Evolutionary conservation across 2,797 vertebrate species (phyloP), one percentile per base, ranked within the genome.

Genomic region (Acrocephalus scirpaceus): DNA sequence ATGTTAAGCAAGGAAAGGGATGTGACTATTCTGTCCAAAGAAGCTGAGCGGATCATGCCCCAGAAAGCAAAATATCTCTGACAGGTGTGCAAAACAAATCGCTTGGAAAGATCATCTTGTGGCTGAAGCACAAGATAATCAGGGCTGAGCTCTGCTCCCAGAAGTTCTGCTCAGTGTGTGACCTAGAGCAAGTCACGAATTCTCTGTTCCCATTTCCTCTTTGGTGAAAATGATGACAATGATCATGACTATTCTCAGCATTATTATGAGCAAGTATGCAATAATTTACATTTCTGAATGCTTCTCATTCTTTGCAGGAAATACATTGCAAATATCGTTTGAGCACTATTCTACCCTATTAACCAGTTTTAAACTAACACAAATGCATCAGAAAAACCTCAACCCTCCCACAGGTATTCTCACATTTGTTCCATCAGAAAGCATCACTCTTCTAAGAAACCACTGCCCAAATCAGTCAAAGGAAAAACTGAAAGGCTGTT

Each of bases 121-220:
- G 85, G 92, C 70, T 86, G 53, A 93, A 90, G 91, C 91, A 95
- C 87, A 92, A 94, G 91, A 82, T 34, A 58, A 56, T 38, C 48
- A 94, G 60, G 79, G 64, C 36, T 54, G 67, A 88, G 60, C 53
- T 66, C 70, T 71, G 73, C 42, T 86, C 72, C 84, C 78, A 72
- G 36, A 62, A 75, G 67, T 88, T 94, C 89, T 95, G 74, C 79
- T 89, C 5, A 0, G 34, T 88, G 67, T 87, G 79, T 93, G 95
- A 97, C 90, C 94, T 79, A 85, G 4, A 95, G 50, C 71, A 94
- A 95, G 86, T 94, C 90, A 96, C 19, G 9, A 96, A 96, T 89
- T 92, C 88, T 95, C 91, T 82, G 71, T 77, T 96, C 91, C 88
- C 21, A 19, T 77, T 96, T 97, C 83, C 83, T 85, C 74, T 93